Base-by-base conservation (phyloP, 2,888 invertebrate genomes). In the Tetheella fluctuosa region DNA sequence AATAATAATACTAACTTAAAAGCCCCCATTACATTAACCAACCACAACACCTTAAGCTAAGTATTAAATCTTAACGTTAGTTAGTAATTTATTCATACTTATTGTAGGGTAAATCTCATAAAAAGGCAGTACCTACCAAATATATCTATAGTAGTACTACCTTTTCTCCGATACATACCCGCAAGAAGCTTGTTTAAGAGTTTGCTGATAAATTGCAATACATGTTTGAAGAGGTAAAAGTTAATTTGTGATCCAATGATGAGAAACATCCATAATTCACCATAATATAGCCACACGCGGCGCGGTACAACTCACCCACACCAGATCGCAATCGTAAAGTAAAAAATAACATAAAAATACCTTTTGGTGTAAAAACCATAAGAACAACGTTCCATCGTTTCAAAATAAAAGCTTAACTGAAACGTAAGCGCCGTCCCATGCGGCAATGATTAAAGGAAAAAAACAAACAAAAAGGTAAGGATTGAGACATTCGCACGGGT, bases 331-430 rank as follows among this genome's bases (percentile, higher is more conserved):
- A 86, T 79, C 79, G 83, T 89, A 90, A 88, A 92, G 90, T 90
- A 91, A 90, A 92, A 88, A 91, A 90, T 83, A 89, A 90, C 90
- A 92, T 91, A 94, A 95, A 55, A 95, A 95, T 95, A 96, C 96
- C 96, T 96, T 95, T 96, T 96, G 90, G 95, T 95, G 95, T 95
- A 95, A 95, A 96, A 96, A 94, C 95, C 95, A 94, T 95, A 95
- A 94, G 95, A 95, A 94, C 95, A 95, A 94, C 95, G 95, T 95
- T 96, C 96, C 96, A 96, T 96, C 94, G 94, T 95, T 95, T 94
- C 92, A 93, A 94, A 92, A 89, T 91, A 91, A 93, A 91, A 86
- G 86, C 85, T 91, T 89, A 91, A 91, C 92, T 92, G 91, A 91
- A 91, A 91, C 90, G 86, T 86, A 90, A 91, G 89, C 90, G 88